Evolutionary conservation across 2,797 vertebrate species (phyloP).

Genomic region (Leuciscus waleckii): DNA sequence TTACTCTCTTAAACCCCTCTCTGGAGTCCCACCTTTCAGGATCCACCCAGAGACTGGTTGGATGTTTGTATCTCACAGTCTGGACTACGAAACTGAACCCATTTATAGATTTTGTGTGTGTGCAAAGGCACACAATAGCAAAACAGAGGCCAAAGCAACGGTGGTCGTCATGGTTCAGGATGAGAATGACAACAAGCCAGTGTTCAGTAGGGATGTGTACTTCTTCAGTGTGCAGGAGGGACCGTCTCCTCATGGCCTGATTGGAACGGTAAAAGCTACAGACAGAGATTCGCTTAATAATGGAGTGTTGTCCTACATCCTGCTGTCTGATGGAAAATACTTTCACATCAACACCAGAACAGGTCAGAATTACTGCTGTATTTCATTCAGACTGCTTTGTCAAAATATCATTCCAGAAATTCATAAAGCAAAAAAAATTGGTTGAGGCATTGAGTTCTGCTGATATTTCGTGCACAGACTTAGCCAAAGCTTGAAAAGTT

Average conservation of each 20-base stretch:
- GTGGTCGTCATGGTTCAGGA: conserved; percentile 86
- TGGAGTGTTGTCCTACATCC: conserved; percentile 88
- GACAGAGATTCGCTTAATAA: conserved; percentile 90
- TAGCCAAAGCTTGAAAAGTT: background rate
- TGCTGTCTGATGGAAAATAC: conserved; percentile 89
- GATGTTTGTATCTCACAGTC: conserved; percentile 80
- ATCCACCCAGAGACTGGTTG: conserved; percentile 83
- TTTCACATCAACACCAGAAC: conserved; percentile 93
- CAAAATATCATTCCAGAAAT: background rate
- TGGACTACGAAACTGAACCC: conserved; percentile 85
- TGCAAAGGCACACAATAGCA: conserved; percentile 68
- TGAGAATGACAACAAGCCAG: conserved; percentile 88
- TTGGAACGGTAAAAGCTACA: conserved; percentile 82
- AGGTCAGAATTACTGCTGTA: conserved; percentile 68
- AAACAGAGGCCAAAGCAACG: conserved; percentile 72
- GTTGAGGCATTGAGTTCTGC: background rate
- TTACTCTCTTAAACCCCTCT: conserved; percentile 79
- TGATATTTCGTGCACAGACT: background rate
- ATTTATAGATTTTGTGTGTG: conserved; percentile 78
- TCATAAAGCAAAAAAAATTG: background rate
- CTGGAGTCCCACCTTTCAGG: conserved; percentile 76
- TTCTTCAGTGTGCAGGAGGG: conserved; percentile 88
- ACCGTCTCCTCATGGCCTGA: conserved; percentile 78
- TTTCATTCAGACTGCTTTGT: background rate
- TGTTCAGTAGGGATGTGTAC: conserved; percentile 79